Percentiles rank a stretch among this genome's conserved stretches.
These are phyloP conservation scores for Smittia aterrima DNA, from an alignment of 2,888 invertebrate species.

Conservation along the genomic window DNA sequence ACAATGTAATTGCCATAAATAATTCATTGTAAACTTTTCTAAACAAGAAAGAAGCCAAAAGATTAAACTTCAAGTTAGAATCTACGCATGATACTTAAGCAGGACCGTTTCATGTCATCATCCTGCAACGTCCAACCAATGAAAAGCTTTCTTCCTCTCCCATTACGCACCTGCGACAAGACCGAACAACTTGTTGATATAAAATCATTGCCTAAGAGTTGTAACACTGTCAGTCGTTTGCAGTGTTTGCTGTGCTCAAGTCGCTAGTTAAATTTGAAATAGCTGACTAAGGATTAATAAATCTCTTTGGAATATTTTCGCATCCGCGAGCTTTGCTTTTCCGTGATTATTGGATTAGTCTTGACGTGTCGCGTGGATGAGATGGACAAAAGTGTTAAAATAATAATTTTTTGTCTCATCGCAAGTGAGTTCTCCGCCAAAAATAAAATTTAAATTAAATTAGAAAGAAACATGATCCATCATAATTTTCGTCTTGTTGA, in stretches of 20 bases:
- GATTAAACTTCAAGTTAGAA: neutral
- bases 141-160: neutral
- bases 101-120: neutral
- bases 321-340: neutral
- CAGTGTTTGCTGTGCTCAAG: neutral
- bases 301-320: no score
- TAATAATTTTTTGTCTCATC: constrained; percentile 15
- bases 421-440: constrained; percentile 8
- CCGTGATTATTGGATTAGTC: neutral
- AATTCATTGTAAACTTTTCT: no score
- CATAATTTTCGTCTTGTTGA: neutral
- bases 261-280: neutral
- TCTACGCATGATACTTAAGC: neutral
- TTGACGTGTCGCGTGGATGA: neutral
- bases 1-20: no score
- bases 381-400: constrained; percentile 3
- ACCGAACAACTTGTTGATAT: constrained; percentile 5
- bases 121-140: no score
- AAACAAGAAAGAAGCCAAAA: no score
- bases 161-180: neutral
- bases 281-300: constrained; percentile 32
- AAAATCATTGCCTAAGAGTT: constrained; percentile 12
- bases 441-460: constrained; percentile 3
- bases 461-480: neutral
- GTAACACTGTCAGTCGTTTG: neutral